A percentile compares a stretch with the other conserved stretches of the same genome.
Conservation (phyloP, 2,113 vertebrate species). For the Eudyptes chrysolophus region DNA sequence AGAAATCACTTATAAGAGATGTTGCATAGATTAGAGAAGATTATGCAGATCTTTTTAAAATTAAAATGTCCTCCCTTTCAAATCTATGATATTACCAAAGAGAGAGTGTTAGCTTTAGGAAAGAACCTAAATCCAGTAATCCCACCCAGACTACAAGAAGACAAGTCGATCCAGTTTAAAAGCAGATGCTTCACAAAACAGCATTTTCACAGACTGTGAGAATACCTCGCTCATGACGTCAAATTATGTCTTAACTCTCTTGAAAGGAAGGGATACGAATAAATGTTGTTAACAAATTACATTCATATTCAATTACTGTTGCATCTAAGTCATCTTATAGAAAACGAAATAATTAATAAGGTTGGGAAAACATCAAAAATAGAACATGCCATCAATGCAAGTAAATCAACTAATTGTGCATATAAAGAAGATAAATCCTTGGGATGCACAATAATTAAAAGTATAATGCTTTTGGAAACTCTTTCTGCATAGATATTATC, state of each 20-base stretch:
- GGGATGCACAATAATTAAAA: not conserved
- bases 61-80: not conserved
- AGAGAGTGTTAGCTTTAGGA: not conserved
- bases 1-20: not conserved
- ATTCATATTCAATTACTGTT: not conserved
- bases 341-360: not conserved
- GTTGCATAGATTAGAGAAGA: not conserved
- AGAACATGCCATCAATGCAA: not conserved
- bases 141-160: not conserved
- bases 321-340: not conserved
- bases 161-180: not conserved
- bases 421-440: not conserved
- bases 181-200: not conserved
- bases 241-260: not conserved
- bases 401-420: not conserved
- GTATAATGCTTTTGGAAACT: not conserved
- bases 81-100: not conserved
- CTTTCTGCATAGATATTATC: not conserved
- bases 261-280: not conserved
- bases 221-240: not conserved
- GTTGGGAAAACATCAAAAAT: not conserved
- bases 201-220: not conserved
- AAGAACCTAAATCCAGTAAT: not conserved
- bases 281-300: not conserved
- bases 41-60: not conserved